Conservation (phyloP, 2,888 invertebrate species). For the Chrysopilus asiliformis region DNA sequence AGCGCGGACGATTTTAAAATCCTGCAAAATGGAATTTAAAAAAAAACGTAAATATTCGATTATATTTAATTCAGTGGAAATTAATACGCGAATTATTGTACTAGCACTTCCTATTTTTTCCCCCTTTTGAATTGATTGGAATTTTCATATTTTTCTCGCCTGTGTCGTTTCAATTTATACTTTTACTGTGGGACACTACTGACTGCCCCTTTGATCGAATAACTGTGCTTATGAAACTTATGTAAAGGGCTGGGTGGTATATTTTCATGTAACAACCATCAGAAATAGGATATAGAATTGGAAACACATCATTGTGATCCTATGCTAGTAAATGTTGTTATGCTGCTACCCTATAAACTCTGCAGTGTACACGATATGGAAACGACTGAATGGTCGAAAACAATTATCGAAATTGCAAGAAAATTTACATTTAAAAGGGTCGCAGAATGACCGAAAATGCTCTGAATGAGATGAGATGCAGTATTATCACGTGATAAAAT, state of each 20-base stretch:
- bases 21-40: too few species aligned
- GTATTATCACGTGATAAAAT: constrained; percentile 11
- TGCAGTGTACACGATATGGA: constrained; percentile 4
- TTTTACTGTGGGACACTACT: constrained; percentile 3
- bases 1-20: too few species aligned
- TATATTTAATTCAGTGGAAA: constrained; percentile 5
- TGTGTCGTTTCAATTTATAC: constrained; percentile 3
- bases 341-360: constrained; percentile 2
- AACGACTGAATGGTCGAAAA: constrained; percentile 9
- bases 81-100: constrained; percentile 6
- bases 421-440: constrained; percentile 15
- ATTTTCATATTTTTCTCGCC: background rate
- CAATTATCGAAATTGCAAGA: constrained; percentile 15
- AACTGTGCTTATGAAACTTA: background rate
- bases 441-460: too few species aligned
- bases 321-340: too few species aligned
- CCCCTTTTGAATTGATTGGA: background rate
- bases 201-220: constrained; percentile 2
- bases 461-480: constrained; percentile 11
- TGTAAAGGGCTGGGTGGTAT: background rate
- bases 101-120: too few species aligned
- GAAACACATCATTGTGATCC: too few species aligned
- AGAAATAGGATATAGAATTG: too few species aligned
- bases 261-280: too few species aligned
- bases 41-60: too few species aligned